Percentiles rank a stretch among this genome's conserved stretches.
These are phyloP conservation scores for Ctenochaetus hawaiiensis DNA, from an alignment of 2,797 vertebrate genomes.

Conservation along the genomic window DNA sequence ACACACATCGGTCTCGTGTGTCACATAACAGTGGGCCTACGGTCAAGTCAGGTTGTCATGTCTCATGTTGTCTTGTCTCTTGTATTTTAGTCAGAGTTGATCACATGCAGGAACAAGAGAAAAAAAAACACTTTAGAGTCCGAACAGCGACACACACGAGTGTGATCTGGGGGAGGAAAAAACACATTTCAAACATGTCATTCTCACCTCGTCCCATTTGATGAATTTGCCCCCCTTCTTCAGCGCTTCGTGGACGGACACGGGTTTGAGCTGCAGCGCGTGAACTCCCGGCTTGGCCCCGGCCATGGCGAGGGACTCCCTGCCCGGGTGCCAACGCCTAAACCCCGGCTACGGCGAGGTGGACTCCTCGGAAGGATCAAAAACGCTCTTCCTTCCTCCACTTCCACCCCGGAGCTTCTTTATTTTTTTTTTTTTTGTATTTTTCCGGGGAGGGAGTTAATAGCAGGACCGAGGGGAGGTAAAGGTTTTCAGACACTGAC, in stretches of 20 bases:
- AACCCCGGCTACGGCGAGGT: slow-evolving; percentile 72
- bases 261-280: slow-evolving; percentile 92
- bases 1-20: slow-evolving; percentile 8
- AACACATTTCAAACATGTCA: background rate
- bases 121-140: background rate
- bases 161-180: background rate
- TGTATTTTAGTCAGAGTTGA: background rate
- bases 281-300: slow-evolving; percentile 94
- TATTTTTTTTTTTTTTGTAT: too few relatives aligned
- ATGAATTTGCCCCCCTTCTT: slow-evolving; percentile 92
- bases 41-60: slow-evolving; percentile 50
- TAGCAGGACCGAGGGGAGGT: slow-evolving; percentile 9
- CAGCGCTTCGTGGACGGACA: slow-evolving; percentile 88
- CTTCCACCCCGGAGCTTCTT: slow-evolving; percentile 40
- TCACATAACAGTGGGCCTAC: slow-evolving; percentile 30
- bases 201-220: slow-evolving; percentile 95
- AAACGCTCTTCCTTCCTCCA: slow-evolving; percentile 39
- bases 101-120: background rate
- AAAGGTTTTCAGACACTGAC: background rate
- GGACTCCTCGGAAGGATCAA: slow-evolving; percentile 60
- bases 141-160: background rate
- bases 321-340: slow-evolving; percentile 81
- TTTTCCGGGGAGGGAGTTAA: slow-evolving; percentile 53
- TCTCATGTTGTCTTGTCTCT: background rate
- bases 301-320: slow-evolving; percentile 87